A percentile compares a stretch with the other conserved stretches of the same genome.
phyloP scores from a whole-genome alignment of 2,888 invertebrate species.

The Tigriopus californicus region DNA sequence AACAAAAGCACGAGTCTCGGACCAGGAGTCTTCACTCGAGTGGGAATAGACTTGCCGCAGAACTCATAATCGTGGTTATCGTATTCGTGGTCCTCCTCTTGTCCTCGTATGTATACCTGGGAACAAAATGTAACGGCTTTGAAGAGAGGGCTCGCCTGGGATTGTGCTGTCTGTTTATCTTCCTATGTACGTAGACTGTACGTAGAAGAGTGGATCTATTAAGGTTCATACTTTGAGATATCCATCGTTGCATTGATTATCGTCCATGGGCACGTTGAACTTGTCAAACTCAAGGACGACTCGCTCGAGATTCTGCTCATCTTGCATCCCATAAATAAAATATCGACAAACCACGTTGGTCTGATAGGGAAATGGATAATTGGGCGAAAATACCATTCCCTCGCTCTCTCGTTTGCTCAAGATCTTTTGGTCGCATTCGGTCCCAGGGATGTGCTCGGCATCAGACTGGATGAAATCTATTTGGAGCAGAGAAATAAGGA shows the following conservation, averaged over 20 bases:
- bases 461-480: conserved; percentile 77
- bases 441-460: conserved; percentile 85
- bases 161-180: too few relatives aligned
- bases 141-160: too few relatives aligned
- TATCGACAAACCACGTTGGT: conserved; percentile 91
- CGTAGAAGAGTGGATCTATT: too few relatives aligned
- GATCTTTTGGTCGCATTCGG: conserved; percentile 96
- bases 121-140: too few relatives aligned
- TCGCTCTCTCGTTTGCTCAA: conserved; percentile 78
- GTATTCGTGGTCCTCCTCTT: conserved; percentile 59
- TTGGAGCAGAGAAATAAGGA: too few relatives aligned
- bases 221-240: conserved; percentile 44
- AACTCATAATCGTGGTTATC: conserved; percentile 83
- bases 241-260: conserved; percentile 67
- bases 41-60: conserved; percentile 47
- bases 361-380: conserved; percentile 86
- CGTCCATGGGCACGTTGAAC: conserved; percentile 58
- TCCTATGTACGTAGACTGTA: too few relatives aligned
- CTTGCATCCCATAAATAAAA: conserved; percentile 94
- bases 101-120: conserved; percentile 61
- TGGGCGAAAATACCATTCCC: conserved; percentile 84
- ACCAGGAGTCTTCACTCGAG: background rate
- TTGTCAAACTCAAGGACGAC: conserved; percentile 69
- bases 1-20: conserved; percentile 65
- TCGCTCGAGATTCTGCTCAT: conserved; percentile 83